Percentiles rank a stretch among this genome's conserved stretches.
Evolutionary conservation across 2,888 invertebrate species (phyloP).

Genomic region (Notocelia uddmanniana): DNA sequence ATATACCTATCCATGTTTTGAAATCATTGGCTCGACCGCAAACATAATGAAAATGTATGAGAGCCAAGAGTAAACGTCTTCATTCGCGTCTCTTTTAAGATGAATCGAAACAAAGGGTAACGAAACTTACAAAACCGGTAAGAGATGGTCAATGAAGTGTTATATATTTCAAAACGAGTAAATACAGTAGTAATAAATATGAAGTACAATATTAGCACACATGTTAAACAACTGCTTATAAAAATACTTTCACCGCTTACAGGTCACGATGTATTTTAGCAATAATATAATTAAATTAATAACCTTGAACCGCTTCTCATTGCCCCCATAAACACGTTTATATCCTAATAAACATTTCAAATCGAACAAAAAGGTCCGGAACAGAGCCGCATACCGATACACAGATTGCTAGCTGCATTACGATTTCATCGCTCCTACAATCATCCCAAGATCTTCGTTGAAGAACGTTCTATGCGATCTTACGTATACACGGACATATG

Average conservation of each 20-base stretch:
- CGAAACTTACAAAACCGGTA: no score
- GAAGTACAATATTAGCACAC: no score
- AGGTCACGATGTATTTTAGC: background rate
- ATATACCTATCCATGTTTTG: no score
- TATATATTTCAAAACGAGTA: no score
- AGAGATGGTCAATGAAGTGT: no score
- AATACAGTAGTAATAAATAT: no score
- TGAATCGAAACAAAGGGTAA: no score
- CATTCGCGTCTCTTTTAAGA: background rate
- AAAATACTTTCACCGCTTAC: background rate
- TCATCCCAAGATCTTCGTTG: conserved; percentile 55
- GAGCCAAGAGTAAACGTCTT: background rate
- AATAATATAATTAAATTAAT: background rate
- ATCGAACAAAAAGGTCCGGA: conserved; percentile 45
- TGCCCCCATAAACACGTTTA: background rate
- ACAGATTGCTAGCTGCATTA: conserved; percentile 57
- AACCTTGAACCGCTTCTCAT: conserved; percentile 4
- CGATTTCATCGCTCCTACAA: conserved; percentile 69
- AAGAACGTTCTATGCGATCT: background rate
- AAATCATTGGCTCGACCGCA: no score
- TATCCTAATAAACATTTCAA: conserved; percentile 14
- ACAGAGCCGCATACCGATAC: conserved; percentile 46
- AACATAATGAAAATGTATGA: no score
- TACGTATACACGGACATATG: background rate
- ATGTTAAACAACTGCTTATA: background rate